Conservation (phyloP, 2,113 vertebrate genomes). For the Pituophis catenifer region DNA sequence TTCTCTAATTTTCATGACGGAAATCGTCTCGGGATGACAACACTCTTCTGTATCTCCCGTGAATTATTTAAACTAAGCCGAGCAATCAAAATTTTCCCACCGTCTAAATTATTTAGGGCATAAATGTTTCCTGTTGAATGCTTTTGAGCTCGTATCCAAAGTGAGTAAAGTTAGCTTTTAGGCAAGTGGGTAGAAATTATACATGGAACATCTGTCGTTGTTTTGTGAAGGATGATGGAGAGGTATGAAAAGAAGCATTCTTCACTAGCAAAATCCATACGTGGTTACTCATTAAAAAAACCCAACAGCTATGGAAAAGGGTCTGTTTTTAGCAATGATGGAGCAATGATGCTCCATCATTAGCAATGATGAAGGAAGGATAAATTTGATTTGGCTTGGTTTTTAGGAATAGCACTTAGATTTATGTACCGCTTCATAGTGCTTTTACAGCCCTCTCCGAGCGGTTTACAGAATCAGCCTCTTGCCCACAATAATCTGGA, state of each 20-base stretch:
- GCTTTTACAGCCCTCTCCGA: too few relatives aligned
- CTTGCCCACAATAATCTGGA: too few relatives aligned
- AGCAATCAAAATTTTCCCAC: conserved; percentile 55
- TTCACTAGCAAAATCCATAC: conserved; percentile 16
- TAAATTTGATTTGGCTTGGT: not conserved
- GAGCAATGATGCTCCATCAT: too few relatives aligned
- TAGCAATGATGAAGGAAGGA: not conserved
- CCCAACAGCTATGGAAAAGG: not conserved
- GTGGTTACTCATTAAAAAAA: conserved; percentile 21
- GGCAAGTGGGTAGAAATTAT: conserved; percentile 38
- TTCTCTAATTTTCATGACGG: conserved; percentile 39
- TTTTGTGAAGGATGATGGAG: conserved; percentile 23
- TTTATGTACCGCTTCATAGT: too few relatives aligned
- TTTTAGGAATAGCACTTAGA: not conserved
- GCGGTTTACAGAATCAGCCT: too few relatives aligned
- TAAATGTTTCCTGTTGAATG: conserved; percentile 62
- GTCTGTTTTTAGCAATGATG: not conserved
- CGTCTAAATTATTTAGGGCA: conserved; percentile 66
- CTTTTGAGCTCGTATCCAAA: conserved; percentile 56
- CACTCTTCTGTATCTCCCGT: conserved; percentile 41
- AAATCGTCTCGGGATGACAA: conserved; percentile 36
- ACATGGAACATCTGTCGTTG: conserved; percentile 11
- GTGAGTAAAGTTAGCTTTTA: conserved; percentile 60
- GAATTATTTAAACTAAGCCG: conserved; percentile 69
- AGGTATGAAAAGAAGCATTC: conserved; percentile 6